A percentile compares a stretch with the other conserved stretches of the same genome.
Evolutionary conservation across 2,797 vertebrate species (phyloP).

Genomic region (Hydrocynus forskahlii): DNA sequence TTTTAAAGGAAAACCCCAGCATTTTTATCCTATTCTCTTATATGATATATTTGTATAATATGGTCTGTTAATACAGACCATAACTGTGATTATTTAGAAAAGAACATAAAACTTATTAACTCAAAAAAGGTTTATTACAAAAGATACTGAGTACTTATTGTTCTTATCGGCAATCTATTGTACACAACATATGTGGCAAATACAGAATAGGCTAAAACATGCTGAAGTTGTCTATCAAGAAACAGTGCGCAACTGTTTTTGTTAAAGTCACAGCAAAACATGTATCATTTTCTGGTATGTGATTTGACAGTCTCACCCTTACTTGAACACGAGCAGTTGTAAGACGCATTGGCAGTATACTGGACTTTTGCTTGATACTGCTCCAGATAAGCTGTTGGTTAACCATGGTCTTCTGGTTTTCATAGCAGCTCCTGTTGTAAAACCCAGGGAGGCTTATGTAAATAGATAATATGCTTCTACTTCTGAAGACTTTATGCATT

Average conservation of each 20-base stretch:
- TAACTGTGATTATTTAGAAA: background rate
- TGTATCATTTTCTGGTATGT: background rate
- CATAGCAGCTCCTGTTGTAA: conserved; percentile 72
- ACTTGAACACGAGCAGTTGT: conserved; percentile 46
- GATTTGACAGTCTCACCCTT: conserved; percentile 46
- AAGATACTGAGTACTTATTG: background rate
- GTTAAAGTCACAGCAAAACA: background rate
- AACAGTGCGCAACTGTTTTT: background rate
- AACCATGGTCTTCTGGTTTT: conserved; percentile 77
- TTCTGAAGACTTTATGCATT: too few species aligned
- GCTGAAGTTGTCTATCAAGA: background rate
- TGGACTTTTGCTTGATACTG: conserved; percentile 44
- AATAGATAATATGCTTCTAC: too few species aligned
- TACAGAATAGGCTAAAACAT: background rate
- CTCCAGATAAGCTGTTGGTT: conserved; percentile 61
- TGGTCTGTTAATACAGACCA: background rate
- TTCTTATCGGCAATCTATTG: background rate
- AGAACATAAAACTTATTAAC: background rate
- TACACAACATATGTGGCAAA: background rate
- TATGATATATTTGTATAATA: background rate
- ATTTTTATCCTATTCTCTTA: background rate
- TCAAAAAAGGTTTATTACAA: background rate
- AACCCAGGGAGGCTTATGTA: too few species aligned
- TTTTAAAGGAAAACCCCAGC: background rate
- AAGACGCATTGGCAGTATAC: conserved; percentile 45